Percentiles rank a stretch among this genome's conserved stretches.
Conservation (phyloP, 2,888 invertebrate species). For the Diarsia brunnea region DNA sequence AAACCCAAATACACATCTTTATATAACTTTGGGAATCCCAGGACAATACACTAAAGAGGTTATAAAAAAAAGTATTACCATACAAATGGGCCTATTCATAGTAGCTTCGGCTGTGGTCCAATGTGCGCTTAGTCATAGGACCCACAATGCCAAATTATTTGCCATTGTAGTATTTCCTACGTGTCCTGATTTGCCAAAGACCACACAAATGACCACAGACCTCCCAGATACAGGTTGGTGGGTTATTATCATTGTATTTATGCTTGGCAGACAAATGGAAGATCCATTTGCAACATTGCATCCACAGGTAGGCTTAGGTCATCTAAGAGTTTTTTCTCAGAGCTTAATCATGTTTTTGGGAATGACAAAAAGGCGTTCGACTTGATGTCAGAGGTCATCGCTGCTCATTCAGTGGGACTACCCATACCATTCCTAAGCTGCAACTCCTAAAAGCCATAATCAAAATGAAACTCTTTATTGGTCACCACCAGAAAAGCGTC, state of each 20-base stretch:
- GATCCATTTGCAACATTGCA: background rate
- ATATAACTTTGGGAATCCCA: background rate
- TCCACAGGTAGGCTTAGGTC: background rate
- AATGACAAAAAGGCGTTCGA: background rate
- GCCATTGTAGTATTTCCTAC: slow-evolving; percentile 1
- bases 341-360: background rate
- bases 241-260: background rate
- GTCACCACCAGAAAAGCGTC: too few species aligned
- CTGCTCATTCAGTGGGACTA: background rate
- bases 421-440: too few species aligned
- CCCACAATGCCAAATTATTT: slow-evolving; percentile 10
- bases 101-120: background rate
- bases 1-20: background rate
- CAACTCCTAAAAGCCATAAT: too few species aligned
- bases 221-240: background rate
- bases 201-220: background rate
- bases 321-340: background rate
- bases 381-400: background rate
- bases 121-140: background rate
- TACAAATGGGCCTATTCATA: slow-evolving; percentile 26
- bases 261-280: background rate
- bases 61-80: slow-evolving; percentile 14
- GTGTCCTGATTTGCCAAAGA: background rate
- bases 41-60: background rate
- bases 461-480: too few species aligned